phyloP scores from a whole-genome alignment of 2,888 invertebrate species.

The Kuschelorhynchus macadamiae region DNA sequence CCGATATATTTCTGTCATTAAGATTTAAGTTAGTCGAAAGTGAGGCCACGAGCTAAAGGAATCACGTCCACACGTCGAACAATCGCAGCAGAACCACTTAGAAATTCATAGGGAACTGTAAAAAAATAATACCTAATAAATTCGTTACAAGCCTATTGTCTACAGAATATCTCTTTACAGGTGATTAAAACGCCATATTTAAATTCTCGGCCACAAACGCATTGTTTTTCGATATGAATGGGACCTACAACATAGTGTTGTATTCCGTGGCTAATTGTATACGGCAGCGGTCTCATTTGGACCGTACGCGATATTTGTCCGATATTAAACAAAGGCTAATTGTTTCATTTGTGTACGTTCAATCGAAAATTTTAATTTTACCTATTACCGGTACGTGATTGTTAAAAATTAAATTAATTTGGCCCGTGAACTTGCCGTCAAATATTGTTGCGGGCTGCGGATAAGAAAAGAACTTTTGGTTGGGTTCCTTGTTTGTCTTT shows the following conservation, averaged over 20 bases:
- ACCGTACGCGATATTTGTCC: slow-evolving; percentile 39
- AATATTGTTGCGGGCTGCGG: too few species aligned
- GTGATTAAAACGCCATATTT: slow-evolving; percentile 48
- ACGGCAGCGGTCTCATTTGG: slow-evolving; percentile 46
- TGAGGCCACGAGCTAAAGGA: too few species aligned
- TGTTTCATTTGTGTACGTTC: slow-evolving; percentile 41
- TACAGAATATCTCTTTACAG: slow-evolving; percentile 44
- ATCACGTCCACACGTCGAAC: too few species aligned
- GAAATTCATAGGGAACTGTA: slow-evolving; percentile 32
- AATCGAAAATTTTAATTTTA: slow-evolving; percentile 10
- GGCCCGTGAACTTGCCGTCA: too few species aligned
- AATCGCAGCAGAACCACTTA: slow-evolving; percentile 1
- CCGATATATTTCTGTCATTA: not conserved
- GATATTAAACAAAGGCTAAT: slow-evolving; percentile 49
- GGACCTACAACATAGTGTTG: slow-evolving; percentile 45
- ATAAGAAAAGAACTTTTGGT: too few species aligned
- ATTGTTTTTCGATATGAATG: slow-evolving; percentile 46
- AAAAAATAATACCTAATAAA: slow-evolving; percentile 48
- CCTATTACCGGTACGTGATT: not conserved
- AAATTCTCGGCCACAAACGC: slow-evolving; percentile 43
- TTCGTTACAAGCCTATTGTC: slow-evolving; percentile 51
- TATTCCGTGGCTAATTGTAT: slow-evolving; percentile 47
- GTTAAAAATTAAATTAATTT: not conserved
- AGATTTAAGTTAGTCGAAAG: too few species aligned
- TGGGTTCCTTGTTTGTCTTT: too few species aligned